These are phyloP conservation scores for Peucedramus taeniatus DNA, from an alignment of 2,113 vertebrate species.

Conservation along the genomic window DNA sequence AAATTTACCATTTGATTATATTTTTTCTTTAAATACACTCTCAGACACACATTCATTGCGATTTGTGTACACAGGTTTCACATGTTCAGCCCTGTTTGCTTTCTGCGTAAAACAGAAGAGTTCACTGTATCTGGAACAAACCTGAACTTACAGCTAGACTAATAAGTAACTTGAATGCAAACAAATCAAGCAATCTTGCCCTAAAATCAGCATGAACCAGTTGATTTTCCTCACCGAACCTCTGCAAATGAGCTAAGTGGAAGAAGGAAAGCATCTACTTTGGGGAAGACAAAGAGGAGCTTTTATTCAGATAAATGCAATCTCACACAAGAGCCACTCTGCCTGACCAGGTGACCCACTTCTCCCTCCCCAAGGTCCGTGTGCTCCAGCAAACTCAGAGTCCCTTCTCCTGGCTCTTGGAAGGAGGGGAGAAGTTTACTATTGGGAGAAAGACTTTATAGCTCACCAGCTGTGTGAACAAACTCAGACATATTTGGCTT, in stretches of 20 bases:
- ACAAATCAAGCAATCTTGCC: not conserved
- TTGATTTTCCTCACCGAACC: not conserved
- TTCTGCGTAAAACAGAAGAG: not conserved
- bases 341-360: not conserved
- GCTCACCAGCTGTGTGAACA: slow-evolving; percentile 39
- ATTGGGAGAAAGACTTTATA: not conserved
- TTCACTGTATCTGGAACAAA: slow-evolving; percentile 12
- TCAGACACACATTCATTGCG: not conserved
- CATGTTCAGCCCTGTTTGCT: not conserved
- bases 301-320: not conserved
- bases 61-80: not conserved
- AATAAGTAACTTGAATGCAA: slow-evolving; percentile 1
- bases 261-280: not conserved
- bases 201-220: not conserved
- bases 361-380: not conserved
- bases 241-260: not conserved
- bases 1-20: not conserved
- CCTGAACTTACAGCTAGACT: not conserved
- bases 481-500: slow-evolving; percentile 31
- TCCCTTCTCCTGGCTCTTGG: not conserved
- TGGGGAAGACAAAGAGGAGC: not conserved
- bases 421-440: not conserved
- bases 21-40: not conserved
- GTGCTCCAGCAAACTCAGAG: not conserved
- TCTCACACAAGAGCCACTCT: not conserved